Percentiles rank a stretch among this genome's conserved stretches.
These are phyloP conservation scores for Tinamus major DNA, from an alignment of 2,797 vertebrate genomes.

Conservation along the genomic window DNA sequence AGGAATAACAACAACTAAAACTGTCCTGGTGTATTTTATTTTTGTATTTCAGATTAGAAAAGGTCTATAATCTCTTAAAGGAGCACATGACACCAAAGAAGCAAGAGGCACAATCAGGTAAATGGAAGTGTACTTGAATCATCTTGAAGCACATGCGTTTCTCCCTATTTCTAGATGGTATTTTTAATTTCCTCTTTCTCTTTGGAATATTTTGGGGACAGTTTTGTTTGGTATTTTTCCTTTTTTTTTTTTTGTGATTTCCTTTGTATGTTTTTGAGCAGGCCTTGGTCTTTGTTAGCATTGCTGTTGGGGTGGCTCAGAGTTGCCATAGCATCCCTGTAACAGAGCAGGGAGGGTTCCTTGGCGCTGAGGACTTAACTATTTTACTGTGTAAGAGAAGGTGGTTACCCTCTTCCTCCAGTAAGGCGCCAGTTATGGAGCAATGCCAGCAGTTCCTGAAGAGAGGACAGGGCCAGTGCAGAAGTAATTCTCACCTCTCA, in stretches of 20 bases:
- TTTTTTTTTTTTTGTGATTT: not conserved
- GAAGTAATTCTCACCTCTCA: not conserved
- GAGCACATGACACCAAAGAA: constrained; percentile 91
- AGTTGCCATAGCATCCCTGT: not conserved
- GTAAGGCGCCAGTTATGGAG: not conserved
- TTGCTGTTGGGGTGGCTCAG: not conserved
- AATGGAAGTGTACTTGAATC: not conserved
- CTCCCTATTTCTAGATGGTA: not conserved
- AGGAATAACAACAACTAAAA: not conserved
- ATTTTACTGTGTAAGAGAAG: not conserved
- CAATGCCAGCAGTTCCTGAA: not conserved
- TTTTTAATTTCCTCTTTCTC: not conserved
- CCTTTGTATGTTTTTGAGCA: not conserved
- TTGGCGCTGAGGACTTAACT: accelerated
- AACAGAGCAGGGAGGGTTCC: not conserved
- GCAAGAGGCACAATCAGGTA: constrained; percentile 84
- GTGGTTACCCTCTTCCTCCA: not conserved
- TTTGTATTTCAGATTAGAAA: constrained; percentile 89
- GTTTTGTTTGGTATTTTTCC: not conserved
- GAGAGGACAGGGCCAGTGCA: not conserved
- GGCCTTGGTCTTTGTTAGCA: not conserved
- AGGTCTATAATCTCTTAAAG: constrained; percentile 93
- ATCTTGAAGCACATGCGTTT: not conserved
- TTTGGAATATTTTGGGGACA: not conserved
- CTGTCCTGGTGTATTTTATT: not conserved